phyloP scores from a whole-genome alignment of 2,113 vertebrate species.

The Plecotus auritus region DNA sequence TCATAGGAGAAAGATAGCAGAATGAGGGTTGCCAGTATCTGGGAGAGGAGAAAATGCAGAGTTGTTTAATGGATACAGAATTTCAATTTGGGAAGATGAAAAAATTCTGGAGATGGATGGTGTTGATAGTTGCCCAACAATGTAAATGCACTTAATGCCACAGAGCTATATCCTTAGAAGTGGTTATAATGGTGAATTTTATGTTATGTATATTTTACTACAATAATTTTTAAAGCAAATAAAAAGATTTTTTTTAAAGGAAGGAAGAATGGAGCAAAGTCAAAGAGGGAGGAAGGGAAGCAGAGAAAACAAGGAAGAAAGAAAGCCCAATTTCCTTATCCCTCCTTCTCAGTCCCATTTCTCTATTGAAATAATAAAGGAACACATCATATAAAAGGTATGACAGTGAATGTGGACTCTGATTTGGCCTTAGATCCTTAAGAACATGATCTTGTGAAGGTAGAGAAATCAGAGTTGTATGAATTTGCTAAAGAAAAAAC shows the following conservation, averaged over 20 bases:
- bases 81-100: background rate
- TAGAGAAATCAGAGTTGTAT: background rate
- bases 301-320: background rate
- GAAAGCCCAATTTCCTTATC: background rate
- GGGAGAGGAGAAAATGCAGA: background rate
- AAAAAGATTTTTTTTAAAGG: background rate
- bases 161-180: background rate
- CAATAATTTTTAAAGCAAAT: background rate
- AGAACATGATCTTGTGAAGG: background rate
- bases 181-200: background rate
- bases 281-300: background rate
- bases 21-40: background rate
- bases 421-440: background rate
- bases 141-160: background rate
- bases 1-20: slow-evolving; percentile 5
- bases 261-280: background rate
- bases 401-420: background rate
- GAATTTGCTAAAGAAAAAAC: slow-evolving; percentile 19
- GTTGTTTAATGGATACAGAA: background rate
- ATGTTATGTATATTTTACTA: background rate
- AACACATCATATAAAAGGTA: background rate
- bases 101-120: background rate
- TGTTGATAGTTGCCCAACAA: background rate
- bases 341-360: background rate
- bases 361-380: background rate